These are phyloP conservation scores for Sorex fumeus DNA, from an alignment of 2,113 vertebrate species.

Conservation along the genomic window DNA sequence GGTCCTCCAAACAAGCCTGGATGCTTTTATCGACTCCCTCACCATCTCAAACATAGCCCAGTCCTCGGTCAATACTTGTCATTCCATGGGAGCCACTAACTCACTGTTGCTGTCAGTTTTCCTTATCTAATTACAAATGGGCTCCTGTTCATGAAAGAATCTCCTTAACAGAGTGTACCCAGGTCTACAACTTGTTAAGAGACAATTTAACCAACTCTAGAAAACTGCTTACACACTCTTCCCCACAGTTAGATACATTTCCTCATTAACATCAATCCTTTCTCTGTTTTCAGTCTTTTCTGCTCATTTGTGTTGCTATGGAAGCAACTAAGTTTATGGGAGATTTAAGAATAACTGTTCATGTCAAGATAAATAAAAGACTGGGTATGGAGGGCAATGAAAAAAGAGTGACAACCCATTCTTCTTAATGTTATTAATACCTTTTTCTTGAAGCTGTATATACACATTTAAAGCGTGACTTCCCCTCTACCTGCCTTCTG, in stretches of 20 bases:
- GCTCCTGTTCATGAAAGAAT: conserved; percentile 79
- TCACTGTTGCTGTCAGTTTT: conserved; percentile 86
- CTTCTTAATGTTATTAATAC: not conserved
- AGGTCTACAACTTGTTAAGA: conserved; percentile 67
- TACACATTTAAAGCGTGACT: conserved; percentile 7
- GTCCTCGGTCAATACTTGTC: conserved; percentile 89
- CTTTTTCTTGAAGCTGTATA: not conserved
- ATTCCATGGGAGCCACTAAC: conserved; percentile 88
- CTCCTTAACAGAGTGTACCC: conserved; percentile 67
- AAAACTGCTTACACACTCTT: not conserved
- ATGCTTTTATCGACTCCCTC: conserved; percentile 90
- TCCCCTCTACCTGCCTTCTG: not conserved
- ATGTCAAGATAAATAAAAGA: not conserved
- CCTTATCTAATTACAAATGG: conserved; percentile 90
- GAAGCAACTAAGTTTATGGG: not conserved
- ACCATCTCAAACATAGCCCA: conserved; percentile 87
- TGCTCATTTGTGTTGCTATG: not conserved
- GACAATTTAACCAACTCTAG: not conserved
- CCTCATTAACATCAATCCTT: not conserved
- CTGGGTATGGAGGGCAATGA: not conserved
- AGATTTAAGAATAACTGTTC: not conserved
- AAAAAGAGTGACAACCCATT: not conserved
- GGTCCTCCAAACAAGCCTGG: conserved; percentile 87
- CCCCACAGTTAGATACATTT: not conserved
- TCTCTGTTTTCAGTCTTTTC: not conserved